These are phyloP conservation scores for Lordiphosa fenestrarum DNA, from an alignment of 2,888 invertebrate species.

Conservation along the genomic window DNA sequence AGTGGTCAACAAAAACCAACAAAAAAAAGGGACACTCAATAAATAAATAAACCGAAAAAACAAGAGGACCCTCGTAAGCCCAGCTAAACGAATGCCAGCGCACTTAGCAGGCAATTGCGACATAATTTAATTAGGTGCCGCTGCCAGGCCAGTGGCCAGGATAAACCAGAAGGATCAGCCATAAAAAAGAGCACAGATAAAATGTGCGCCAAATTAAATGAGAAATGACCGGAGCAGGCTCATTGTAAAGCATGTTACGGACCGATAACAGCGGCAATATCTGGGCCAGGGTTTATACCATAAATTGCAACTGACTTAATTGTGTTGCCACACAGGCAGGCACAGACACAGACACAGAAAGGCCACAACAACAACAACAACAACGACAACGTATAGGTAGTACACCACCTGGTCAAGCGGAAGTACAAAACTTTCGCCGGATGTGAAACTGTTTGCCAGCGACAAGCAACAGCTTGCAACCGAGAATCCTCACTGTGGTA, in stretches of 20 bases:
- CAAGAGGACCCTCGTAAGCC: constrained; percentile 33
- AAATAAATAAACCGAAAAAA: constrained; percentile 52
- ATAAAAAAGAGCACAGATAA: constrained; percentile 43
- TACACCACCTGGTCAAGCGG: constrained; percentile 28
- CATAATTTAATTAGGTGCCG: constrained; percentile 67
- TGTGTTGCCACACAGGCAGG: constrained; percentile 29
- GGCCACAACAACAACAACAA: background rate
- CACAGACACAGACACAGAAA: too few species aligned
- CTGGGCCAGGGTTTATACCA: constrained; percentile 44
- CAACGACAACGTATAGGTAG: background rate
- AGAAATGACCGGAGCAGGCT: constrained; percentile 45
- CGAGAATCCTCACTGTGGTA: constrained; percentile 17
- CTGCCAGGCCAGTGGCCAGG: constrained; percentile 9
- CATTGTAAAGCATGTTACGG: constrained; percentile 46
- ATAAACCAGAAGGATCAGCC: constrained; percentile 47
- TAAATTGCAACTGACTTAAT: constrained; percentile 56
- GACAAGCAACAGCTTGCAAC: constrained; percentile 16
- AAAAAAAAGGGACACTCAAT: constrained; percentile 44
- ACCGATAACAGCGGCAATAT: constrained; percentile 63
- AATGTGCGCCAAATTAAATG: constrained; percentile 65
- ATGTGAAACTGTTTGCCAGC: constrained; percentile 25
- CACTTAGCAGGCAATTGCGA: constrained; percentile 73
- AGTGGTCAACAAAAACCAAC: constrained; percentile 29
- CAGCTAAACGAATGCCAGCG: constrained; percentile 51
- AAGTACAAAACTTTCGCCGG: constrained; percentile 59